Conservation (phyloP, 2,888 invertebrate species). For the Cepaea hortensis region DNA sequence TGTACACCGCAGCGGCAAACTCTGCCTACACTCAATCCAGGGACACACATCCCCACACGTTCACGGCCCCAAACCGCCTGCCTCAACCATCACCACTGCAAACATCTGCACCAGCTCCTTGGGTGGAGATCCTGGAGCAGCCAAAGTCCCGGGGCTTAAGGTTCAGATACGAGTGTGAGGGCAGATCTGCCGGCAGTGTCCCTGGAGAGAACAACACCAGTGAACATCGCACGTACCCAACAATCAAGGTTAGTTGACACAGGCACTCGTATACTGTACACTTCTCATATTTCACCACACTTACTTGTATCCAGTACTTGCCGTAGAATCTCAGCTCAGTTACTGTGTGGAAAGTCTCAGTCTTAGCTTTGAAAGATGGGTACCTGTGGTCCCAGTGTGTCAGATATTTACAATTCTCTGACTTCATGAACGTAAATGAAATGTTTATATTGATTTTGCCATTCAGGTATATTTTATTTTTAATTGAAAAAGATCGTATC, state of each 20-base stretch:
- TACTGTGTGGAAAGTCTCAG: not conserved
- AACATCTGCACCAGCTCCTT: conserved; percentile 57
- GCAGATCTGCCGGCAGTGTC: conserved; percentile 95
- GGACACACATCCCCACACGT: not conserved
- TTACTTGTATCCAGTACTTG: too few species aligned
- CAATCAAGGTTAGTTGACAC: conserved; percentile 84
- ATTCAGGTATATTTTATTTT: too few species aligned
- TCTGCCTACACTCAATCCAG: not conserved
- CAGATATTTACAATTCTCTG: too few species aligned
- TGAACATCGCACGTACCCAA: conserved; percentile 94
- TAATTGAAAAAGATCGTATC: too few species aligned
- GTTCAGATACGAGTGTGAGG: conserved; percentile 96
- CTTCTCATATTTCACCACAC: not conserved
- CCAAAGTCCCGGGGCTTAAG: conserved; percentile 92
- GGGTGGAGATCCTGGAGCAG: conserved; percentile 90
- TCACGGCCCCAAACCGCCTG: not conserved
- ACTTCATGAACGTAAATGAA: too few species aligned
- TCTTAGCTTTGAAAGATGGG: too few species aligned
- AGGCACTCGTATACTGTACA: too few species aligned
- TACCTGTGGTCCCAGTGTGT: too few species aligned
- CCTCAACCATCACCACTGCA: not conserved
- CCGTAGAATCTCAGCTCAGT: not conserved
- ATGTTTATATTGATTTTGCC: too few species aligned
- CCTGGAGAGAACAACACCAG: conserved; percentile 91
- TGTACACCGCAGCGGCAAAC: not conserved